phyloP scores from a whole-genome alignment of 2,797 vertebrate genomes.

The Cossypha niveicapilla region DNA sequence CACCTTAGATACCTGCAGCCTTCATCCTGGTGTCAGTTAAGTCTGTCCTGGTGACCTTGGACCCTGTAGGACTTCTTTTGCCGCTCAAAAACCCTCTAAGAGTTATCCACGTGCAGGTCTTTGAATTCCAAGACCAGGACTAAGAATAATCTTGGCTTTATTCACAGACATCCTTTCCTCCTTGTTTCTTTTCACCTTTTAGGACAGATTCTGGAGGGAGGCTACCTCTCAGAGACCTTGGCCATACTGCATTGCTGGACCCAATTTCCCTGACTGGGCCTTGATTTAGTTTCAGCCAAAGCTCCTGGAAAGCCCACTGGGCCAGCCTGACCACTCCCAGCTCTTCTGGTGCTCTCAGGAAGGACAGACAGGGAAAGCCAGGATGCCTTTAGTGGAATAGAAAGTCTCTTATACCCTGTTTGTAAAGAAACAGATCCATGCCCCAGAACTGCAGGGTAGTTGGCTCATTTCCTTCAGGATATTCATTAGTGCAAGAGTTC shows the following conservation, averaged over 20 bases:
- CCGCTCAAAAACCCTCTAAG: neutral
- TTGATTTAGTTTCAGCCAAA: neutral
- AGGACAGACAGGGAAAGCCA: neutral
- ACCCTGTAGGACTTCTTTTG: neutral
- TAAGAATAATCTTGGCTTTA: neutral
- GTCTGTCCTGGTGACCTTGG: neutral
- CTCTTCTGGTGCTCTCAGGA: neutral
- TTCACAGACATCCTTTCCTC: neutral
- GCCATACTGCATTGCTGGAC: neutral
- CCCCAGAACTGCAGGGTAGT: neutral
- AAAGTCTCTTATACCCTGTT: neutral
- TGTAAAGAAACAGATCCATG: neutral
- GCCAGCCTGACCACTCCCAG: neutral
- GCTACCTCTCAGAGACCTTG: neutral
- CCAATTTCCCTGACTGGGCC: rapidly evolving
- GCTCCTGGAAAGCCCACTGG: neutral
- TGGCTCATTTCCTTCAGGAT: neutral
- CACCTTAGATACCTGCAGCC: neutral
- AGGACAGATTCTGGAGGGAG: neutral
- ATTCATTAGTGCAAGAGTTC: neutral
- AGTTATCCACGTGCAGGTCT: neutral
- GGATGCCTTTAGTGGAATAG: neutral
- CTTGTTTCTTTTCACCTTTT: neutral
- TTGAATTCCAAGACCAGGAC: neutral
- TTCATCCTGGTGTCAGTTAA: neutral